Conservation (phyloP, 2,888 invertebrate genomes). For the Lomographa bimaculata region DNA sequence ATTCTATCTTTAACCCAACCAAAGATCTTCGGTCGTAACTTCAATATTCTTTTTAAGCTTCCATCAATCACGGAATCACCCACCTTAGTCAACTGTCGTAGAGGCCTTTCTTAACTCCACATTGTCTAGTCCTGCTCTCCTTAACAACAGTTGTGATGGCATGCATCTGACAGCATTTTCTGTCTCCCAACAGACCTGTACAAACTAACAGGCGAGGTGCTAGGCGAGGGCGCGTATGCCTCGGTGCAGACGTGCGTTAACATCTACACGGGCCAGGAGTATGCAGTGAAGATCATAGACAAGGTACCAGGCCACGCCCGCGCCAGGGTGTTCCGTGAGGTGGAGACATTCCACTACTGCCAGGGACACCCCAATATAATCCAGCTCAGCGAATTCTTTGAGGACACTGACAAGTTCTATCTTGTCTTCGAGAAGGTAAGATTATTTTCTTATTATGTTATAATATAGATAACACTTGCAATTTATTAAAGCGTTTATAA, state of each 20-base stretch:
- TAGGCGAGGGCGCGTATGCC: constrained; percentile 98
- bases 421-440: constrained; percentile 98
- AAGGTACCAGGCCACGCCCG: constrained; percentile 97
- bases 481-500: too few species aligned
- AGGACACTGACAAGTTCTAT: constrained; percentile 98
- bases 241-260: constrained; percentile 97
- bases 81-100: too few species aligned
- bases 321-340: constrained; percentile 97
- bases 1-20: too few species aligned
- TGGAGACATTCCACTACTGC: constrained; percentile 99
- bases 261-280: constrained; percentile 95
- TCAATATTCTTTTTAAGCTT: too few species aligned
- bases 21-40: too few species aligned
- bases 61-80: too few species aligned
- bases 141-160: too few species aligned
- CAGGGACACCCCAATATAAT: constrained; percentile 98
- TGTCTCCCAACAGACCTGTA: constrained; percentile 91
- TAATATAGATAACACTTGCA: too few species aligned
- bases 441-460: too few species aligned
- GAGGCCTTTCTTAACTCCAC: too few species aligned
- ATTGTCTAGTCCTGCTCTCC: too few species aligned
- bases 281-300: constrained; percentile 98
- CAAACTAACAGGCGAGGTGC: constrained; percentile 96
- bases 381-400: constrained; percentile 98
- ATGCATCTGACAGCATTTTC: too few species aligned